A percentile compares a stretch with the other conserved stretches of the same genome.
Conservation (phyloP, 2,797 vertebrate species). For the Staurois parvus region DNA sequence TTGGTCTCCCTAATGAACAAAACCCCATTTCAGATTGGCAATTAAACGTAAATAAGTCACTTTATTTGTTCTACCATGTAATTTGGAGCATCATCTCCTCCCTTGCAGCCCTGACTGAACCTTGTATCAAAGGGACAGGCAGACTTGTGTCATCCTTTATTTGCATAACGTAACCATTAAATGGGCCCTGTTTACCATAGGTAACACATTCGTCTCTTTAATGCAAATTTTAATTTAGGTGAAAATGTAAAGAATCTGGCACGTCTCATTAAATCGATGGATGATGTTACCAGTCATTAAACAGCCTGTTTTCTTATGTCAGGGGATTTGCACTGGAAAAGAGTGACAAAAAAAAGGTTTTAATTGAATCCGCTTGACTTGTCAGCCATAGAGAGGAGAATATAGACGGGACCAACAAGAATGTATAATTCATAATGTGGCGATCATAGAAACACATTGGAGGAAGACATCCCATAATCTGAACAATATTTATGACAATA, state of each 20-base stretch:
- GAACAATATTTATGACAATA: too few relatives aligned
- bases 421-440: neutral
- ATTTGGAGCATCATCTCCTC: neutral
- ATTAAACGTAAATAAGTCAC: constrained; percentile 20
- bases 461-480: too few relatives aligned
- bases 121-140: neutral
- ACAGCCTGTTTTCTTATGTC: constrained; percentile 1
- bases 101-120: neutral
- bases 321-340: constrained; percentile 13
- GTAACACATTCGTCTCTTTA: constrained; percentile 34
- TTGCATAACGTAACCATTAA: constrained; percentile 21
- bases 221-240: constrained; percentile 61
- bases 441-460: too few relatives aligned
- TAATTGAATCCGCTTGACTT: constrained; percentile 11
- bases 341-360: neutral
- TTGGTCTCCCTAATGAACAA: neutral
- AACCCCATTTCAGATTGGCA: neutral
- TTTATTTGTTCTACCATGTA: constrained; percentile 11
- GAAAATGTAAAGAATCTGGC: constrained; percentile 42
- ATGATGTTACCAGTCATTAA: constrained; percentile 40
- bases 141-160: neutral
- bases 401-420: neutral
- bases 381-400: neutral
- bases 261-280: constrained; percentile 39
- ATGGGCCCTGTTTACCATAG: constrained; percentile 9